Evolutionary conservation across 1,140 invertebrate species (phyloP).

Genomic region (Pentalonia nigronervosa): DNA sequence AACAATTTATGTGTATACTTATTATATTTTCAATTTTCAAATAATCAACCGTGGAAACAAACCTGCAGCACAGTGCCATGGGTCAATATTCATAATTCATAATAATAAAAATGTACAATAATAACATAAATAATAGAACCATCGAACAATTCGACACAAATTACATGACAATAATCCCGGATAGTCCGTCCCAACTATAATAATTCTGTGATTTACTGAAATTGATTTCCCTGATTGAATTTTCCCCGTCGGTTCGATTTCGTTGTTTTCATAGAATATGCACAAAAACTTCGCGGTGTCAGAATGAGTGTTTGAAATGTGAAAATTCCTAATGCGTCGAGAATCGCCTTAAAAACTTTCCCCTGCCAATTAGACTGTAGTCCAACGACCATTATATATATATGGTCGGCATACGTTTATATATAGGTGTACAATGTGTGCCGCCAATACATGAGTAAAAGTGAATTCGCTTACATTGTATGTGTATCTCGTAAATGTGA

Average conservation of each 20-base stretch:
- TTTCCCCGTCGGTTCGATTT: background rate
- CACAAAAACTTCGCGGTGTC: background rate
- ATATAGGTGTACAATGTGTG: background rate
- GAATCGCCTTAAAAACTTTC: conserved; percentile 34
- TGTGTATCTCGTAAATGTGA: background rate
- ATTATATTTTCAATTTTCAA: conserved; percentile 1
- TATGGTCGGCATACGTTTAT: background rate
- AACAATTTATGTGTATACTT: conserved; percentile 19
- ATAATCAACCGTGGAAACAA: background rate
- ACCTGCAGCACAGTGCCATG: background rate
- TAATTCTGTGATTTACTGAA: background rate
- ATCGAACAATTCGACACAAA: background rate
- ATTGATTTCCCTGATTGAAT: background rate
- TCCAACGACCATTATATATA: background rate
- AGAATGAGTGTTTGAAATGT: conserved; percentile 3
- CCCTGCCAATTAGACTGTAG: background rate
- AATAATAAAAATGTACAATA: background rate
- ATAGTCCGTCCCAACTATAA: background rate
- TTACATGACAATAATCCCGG: background rate
- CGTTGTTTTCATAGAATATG: background rate
- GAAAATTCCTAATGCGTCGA: background rate
- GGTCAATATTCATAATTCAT: background rate
- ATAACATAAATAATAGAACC: background rate
- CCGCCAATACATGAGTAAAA: background rate
- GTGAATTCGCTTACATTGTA: conserved; percentile 15